phyloP scores from a whole-genome alignment of 2,888 invertebrate species.

The Isotomurus palustris region DNA sequence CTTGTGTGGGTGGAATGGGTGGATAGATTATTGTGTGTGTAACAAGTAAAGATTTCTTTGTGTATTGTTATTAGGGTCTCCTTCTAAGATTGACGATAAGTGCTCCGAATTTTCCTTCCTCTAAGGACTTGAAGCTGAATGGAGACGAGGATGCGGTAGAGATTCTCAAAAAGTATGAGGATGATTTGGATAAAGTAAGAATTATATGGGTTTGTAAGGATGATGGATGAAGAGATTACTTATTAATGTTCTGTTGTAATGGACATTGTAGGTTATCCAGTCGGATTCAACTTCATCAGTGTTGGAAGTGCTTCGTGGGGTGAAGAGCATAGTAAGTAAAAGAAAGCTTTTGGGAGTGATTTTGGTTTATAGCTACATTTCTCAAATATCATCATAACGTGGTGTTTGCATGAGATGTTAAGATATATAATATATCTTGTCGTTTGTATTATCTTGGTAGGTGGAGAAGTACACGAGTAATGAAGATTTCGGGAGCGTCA shows the following conservation, averaged over 20 bases:
- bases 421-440: background rate
- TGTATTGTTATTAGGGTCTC: background rate
- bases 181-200: constrained; percentile 14
- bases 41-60: background rate
- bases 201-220: background rate
- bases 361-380: no score
- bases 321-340: background rate
- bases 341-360: no score
- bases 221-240: no score
- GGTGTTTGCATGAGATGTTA: background rate
- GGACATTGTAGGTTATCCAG: background rate
- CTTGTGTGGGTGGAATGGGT: background rate
- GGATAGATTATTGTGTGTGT: background rate
- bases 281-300: background rate
- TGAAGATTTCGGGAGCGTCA: background rate
- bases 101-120: constrained; percentile 30
- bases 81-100: constrained; percentile 15
- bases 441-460: background rate
- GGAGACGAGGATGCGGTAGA: constrained; percentile 10
- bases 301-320: background rate
- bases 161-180: constrained; percentile 1
- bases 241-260: no score
- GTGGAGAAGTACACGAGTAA: background rate
- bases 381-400: background rate
- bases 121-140: constrained; percentile 12